Percentiles rank a stretch among this genome's conserved stretches.
These are phyloP conservation scores for Helicoverpa zea DNA, from an alignment of 1,140 invertebrate genomes.

Conservation along the genomic window DNA sequence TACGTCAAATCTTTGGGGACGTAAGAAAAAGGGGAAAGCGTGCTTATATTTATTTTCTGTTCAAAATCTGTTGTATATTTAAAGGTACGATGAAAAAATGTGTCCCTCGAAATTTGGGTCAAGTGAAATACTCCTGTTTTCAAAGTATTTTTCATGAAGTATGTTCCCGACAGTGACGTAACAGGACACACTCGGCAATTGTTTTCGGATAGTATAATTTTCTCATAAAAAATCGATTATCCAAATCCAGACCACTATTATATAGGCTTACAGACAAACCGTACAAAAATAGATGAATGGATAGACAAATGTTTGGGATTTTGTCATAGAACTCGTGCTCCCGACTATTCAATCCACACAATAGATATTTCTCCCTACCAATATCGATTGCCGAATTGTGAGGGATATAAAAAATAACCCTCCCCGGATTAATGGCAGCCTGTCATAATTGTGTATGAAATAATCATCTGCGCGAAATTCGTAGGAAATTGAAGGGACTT, in stretches of 20 bases:
- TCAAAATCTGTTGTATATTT: too few species aligned
- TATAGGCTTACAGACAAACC: neutral
- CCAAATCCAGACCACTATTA: neutral
- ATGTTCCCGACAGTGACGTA: too few species aligned
- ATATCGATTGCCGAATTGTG: conserved; percentile 42
- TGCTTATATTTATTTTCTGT: neutral
- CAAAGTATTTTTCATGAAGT: too few species aligned
- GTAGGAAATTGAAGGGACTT: conserved; percentile 45
- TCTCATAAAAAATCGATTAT: neutral
- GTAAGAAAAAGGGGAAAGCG: neutral
- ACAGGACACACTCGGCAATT: too few species aligned
- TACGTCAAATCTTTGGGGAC: neutral
- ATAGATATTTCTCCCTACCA: conserved; percentile 32
- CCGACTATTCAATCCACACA: conserved; percentile 21
- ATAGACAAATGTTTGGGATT: conserved; percentile 32
- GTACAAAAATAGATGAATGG: conserved; percentile 34
- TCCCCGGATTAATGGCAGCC: conserved; percentile 60
- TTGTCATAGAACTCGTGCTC: conserved; percentile 16
- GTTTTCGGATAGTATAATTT: too few species aligned
- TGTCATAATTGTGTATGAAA: conserved; percentile 67
- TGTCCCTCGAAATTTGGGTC: too few species aligned
- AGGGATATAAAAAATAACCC: conserved; percentile 59
- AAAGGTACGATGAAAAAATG: too few species aligned
- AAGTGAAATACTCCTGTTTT: too few species aligned
- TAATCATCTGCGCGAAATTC: conserved; percentile 65